A percentile compares a stretch with the other conserved stretches of the same genome.
Conservation (phyloP, 2,113 vertebrate species). For the Alethe castanea region DNA sequence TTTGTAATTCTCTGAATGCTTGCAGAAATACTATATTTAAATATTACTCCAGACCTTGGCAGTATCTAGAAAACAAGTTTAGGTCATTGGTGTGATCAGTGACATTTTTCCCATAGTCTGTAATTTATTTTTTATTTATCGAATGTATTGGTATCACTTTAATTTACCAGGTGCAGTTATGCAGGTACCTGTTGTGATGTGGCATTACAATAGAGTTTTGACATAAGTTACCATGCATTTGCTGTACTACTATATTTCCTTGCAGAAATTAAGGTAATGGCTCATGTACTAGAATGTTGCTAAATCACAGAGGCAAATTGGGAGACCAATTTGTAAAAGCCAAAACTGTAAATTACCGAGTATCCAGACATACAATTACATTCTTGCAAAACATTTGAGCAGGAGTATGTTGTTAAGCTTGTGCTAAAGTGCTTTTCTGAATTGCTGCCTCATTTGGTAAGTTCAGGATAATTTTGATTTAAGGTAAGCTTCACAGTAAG, state of each 20-base stretch:
- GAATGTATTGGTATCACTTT: neutral
- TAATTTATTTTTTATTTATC: constrained; percentile 53
- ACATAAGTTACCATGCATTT: neutral
- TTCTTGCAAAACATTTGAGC: neutral
- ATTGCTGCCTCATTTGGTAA: constrained; percentile 39
- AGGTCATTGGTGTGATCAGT: neutral
- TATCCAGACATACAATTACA: neutral
- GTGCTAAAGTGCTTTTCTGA: constrained; percentile 56
- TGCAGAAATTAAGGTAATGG: constrained; percentile 14
- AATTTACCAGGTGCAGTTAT: neutral
- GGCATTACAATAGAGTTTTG: constrained; percentile 11
- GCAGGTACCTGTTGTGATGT: neutral
- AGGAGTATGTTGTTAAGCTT: neutral
- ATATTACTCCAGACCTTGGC: constrained; percentile 20
- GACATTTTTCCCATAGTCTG: neutral
- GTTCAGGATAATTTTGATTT: constrained; percentile 29
- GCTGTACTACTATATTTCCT: constrained; percentile 16
- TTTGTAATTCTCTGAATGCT: constrained; percentile 54
- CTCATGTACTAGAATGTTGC: neutral
- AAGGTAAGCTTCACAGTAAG: neutral
- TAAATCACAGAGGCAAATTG: neutral
- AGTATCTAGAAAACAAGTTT: constrained; percentile 31
- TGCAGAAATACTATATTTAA: constrained; percentile 58
- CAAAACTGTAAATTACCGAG: constrained; percentile 6
- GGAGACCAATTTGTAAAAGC: constrained; percentile 36